Evolutionary conservation across 1,140 invertebrate species (phyloP).

Genomic region (Nebria ingens): DNA sequence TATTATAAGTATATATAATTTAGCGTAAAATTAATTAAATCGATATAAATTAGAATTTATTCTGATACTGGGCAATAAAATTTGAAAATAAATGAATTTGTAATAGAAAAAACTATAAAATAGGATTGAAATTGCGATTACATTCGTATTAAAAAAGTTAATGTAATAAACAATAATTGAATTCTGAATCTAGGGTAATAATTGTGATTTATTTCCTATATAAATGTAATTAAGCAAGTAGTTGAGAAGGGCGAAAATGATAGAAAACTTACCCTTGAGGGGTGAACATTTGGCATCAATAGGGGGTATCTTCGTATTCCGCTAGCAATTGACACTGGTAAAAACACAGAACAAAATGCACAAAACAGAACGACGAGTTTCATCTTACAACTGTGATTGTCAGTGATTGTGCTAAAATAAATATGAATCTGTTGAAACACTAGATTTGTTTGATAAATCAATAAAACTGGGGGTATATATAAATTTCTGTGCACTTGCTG

Average conservation of each 20-base stretch:
- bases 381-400: no score
- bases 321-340: not conserved
- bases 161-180: conserved; percentile 13
- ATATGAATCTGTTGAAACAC: no score
- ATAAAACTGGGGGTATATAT: no score
- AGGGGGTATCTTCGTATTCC: conserved; percentile 45
- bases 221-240: no score
- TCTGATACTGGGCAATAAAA: no score
- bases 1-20: no score
- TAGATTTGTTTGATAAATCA: no score
- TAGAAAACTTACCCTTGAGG: conserved; percentile 46
- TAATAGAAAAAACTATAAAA: not conserved
- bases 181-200: not conserved
- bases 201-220: conserved; percentile 12
- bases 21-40: no score
- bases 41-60: no score
- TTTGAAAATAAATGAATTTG: conserved; percentile 2
- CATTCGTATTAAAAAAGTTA: conserved; percentile 5
- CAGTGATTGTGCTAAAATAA: no score
- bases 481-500: no score
- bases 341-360: not conserved
- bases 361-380: not conserved
- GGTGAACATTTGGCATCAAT: conserved; percentile 60
- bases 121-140: conserved; percentile 7
- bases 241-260: no score